Conservation (phyloP, 2,797 vertebrate genomes). For the Gymnocypris eckloni region DNA sequence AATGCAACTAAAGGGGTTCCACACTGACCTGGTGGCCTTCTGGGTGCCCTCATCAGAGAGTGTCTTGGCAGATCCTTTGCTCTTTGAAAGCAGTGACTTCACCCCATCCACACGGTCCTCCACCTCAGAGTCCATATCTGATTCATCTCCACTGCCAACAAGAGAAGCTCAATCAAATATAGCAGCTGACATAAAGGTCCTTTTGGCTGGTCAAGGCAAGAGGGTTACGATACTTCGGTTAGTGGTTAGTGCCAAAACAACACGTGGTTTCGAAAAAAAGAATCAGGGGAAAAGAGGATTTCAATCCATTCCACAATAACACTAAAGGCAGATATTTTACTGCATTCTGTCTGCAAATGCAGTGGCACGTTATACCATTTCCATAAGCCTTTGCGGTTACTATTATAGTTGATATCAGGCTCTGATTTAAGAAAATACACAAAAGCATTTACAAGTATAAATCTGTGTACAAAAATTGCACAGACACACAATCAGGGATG, state of each 20-base stretch:
- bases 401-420: background rate
- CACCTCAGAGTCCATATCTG: constrained; percentile 92
- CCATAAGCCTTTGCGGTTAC: background rate
- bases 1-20: background rate
- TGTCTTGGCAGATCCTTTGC: constrained; percentile 90
- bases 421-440: background rate
- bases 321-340: background rate
- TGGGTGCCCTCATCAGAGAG: constrained; percentile 89
- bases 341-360: background rate
- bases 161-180: constrained; percentile 12
- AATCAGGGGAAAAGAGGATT: background rate
- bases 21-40: constrained; percentile 91
- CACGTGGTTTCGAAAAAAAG: background rate
- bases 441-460: background rate
- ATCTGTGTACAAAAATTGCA: background rate
- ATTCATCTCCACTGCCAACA: constrained; percentile 87
- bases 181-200: background rate
- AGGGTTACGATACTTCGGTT: background rate
- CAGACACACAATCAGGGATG: constrained; percentile 65
- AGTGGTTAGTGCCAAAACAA: constrained; percentile 16
- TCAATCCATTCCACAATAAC: background rate
- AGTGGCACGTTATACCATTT: background rate
- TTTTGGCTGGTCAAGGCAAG: background rate
- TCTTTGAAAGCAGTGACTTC: constrained; percentile 97
- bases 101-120: constrained; percentile 96